Conservation (phyloP, 2,113 vertebrate species). For the Ardeotis arabs region DNA sequence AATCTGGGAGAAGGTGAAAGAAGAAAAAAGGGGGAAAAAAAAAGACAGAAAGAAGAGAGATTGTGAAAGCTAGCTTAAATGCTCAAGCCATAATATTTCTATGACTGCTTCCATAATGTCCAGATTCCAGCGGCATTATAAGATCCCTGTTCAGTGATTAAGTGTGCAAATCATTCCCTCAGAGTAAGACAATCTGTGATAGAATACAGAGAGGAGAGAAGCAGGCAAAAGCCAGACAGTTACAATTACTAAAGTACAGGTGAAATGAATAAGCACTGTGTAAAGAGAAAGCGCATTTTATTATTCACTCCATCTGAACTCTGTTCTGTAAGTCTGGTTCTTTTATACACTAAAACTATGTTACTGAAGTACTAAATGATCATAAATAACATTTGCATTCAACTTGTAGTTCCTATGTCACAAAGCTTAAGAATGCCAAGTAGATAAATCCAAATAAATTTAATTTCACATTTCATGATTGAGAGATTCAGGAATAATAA, state of each 20-base stretch:
- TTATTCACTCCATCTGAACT: neutral
- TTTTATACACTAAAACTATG: neutral
- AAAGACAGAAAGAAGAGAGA: neutral
- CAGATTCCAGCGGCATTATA: neutral
- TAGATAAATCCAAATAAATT: slow-evolving; percentile 16
- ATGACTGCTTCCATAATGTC: neutral
- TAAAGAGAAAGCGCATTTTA: neutral
- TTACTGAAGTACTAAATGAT: neutral
- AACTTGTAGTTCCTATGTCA: neutral
- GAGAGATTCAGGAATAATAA: slow-evolving; percentile 10
- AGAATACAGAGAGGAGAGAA: neutral
- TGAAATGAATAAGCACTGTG: too few relatives aligned
- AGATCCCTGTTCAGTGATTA: neutral
- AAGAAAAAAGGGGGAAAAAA: too few relatives aligned
- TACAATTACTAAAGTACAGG: neutral
- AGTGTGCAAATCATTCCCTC: neutral
- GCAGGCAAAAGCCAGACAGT: neutral
- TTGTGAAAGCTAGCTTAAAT: neutral
- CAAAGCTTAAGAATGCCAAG: neutral
- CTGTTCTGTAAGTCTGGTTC: neutral
- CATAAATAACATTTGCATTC: slow-evolving; percentile 5
- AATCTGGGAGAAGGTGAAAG: neutral
- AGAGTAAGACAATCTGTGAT: neutral
- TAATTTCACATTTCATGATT: slow-evolving; percentile 17
- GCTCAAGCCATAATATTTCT: neutral